Conservation (phyloP, 2,888 invertebrate species). For the Hermodice carunculata region DNA sequence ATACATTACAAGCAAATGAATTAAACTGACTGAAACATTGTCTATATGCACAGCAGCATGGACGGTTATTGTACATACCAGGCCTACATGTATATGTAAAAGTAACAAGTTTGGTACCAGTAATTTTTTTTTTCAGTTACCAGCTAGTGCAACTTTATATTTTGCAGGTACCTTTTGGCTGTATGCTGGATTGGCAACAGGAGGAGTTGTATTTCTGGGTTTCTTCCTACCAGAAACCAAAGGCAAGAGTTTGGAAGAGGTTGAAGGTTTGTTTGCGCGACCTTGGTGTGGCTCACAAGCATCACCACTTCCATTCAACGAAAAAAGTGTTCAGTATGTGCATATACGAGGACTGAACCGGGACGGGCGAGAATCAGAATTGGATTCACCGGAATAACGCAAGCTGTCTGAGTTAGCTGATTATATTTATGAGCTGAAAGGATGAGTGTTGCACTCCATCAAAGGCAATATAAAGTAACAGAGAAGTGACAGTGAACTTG, state of each 20-base stretch:
- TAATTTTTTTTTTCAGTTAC: conserved; percentile 1
- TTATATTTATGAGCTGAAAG: no score
- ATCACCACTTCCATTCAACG: conserved; percentile 51
- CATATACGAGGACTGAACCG: conserved; percentile 71
- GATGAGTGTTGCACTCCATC: no score
- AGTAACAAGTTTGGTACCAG: not conserved
- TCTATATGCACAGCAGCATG: no score
- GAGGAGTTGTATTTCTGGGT: conserved; percentile 65
- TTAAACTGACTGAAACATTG: no score
- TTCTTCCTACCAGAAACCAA: conserved; percentile 74
- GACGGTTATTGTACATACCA: no score
- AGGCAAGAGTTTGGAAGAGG: conserved; percentile 72
- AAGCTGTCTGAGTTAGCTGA: no score
- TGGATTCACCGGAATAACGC: conserved; percentile 45
- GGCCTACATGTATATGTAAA: not conserved
- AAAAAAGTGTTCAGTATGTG: conserved; percentile 71
- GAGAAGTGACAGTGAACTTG: no score
- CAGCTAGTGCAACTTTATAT: no score
- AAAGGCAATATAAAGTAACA: no score
- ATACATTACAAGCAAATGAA: no score
- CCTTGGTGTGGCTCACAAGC: conserved; percentile 53
- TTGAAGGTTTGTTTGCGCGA: conserved; percentile 70
- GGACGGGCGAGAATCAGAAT: conserved; percentile 65
- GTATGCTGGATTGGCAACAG: conserved; percentile 71
- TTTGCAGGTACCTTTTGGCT: conserved; percentile 73